phyloP scores from a whole-genome alignment of 2,888 invertebrate genomes.

The Agelastica alni region DNA sequence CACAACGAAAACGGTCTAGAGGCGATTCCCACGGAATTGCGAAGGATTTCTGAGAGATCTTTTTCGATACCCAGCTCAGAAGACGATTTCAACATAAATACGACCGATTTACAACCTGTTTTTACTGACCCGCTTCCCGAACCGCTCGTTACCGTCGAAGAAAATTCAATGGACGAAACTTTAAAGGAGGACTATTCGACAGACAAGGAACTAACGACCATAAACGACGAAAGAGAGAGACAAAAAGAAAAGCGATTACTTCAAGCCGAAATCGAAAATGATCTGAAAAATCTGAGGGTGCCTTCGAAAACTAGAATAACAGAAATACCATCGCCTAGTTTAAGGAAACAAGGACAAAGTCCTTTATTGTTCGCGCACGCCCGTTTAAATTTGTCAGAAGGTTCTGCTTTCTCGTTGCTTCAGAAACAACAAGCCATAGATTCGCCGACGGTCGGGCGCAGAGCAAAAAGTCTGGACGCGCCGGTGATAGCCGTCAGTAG shows the following conservation, averaged over 20 bases:
- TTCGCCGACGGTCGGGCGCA: slow-evolving; percentile 74
- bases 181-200: slow-evolving; percentile 44
- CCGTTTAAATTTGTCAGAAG: slow-evolving; percentile 80
- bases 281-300: slow-evolving; percentile 52
- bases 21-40: slow-evolving; percentile 66
- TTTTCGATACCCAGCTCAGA: slow-evolving; percentile 78
- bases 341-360: slow-evolving; percentile 74
- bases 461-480: slow-evolving; percentile 83
- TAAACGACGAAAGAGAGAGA: slow-evolving; percentile 47
- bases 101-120: slow-evolving; percentile 58
- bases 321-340: slow-evolving; percentile 70
- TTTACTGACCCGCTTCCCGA: slow-evolving; percentile 49
- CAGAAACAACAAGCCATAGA: slow-evolving; percentile 78
- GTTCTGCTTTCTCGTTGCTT: slow-evolving; percentile 74
- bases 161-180: slow-evolving; percentile 51
- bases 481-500: slow-evolving; percentile 80
- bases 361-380: slow-evolving; percentile 80
- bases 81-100: slow-evolving; percentile 68
- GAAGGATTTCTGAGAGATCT: slow-evolving; percentile 74
- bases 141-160: slow-evolving; percentile 47
- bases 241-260: slow-evolving; percentile 51
- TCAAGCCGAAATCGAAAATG: slow-evolving; percentile 54
- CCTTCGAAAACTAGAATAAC: slow-evolving; percentile 63
- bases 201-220: slow-evolving; percentile 39
- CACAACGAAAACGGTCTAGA: slow-evolving; percentile 64